Percentiles rank a stretch among this genome's conserved stretches.
phyloP scores from a whole-genome alignment of 2,113 vertebrate species.

The Pedionomus torquatus region DNA sequence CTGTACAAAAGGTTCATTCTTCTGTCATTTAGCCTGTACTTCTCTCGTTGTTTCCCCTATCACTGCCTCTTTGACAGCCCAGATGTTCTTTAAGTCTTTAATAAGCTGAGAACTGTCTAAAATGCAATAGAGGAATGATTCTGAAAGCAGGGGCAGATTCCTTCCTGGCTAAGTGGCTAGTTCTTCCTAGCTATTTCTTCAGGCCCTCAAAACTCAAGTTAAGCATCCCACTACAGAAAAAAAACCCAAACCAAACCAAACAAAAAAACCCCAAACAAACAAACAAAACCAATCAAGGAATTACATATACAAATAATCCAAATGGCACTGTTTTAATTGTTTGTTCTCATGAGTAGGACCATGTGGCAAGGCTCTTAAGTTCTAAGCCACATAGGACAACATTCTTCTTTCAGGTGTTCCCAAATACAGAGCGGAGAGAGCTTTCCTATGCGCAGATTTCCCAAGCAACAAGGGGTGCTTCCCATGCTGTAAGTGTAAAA shows the following conservation, averaged over 20 bases:
- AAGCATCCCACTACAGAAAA: background rate
- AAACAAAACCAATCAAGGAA: background rate
- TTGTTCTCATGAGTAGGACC: background rate
- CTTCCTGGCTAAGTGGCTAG: background rate
- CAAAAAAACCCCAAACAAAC: background rate
- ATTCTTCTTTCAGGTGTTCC: background rate
- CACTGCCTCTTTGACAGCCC: background rate
- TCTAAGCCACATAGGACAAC: background rate
- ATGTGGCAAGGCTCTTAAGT: rapidly evolving
- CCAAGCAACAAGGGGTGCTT: background rate
- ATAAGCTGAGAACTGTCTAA: background rate
- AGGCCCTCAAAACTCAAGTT: background rate
- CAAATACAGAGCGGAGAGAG: background rate
- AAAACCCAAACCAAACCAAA: no score
- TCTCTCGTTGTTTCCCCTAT: background rate
- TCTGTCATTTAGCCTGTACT: background rate
- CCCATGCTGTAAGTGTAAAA: background rate
- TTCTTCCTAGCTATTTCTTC: background rate
- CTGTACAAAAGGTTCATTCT: background rate
- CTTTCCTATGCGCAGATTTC: background rate
- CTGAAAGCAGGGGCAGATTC: background rate
- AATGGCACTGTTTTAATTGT: background rate
- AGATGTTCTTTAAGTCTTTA: background rate
- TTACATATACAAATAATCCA: background rate
- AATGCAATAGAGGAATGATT: background rate